Evolutionary conservation across 1,140 invertebrate genomes (phyloP).

Genomic region (Trichonephila clavipes): DNA sequence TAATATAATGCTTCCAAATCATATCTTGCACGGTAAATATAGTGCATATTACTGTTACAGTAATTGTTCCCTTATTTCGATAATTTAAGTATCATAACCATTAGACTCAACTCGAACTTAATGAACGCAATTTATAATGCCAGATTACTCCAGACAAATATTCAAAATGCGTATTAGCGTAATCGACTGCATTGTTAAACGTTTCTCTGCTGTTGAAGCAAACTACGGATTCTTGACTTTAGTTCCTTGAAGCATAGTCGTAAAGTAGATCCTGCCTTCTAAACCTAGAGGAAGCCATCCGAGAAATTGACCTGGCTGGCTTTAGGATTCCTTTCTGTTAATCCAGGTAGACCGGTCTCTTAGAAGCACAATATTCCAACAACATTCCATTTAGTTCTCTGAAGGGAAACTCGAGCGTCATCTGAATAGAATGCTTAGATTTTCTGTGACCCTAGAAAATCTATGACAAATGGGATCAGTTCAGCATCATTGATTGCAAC

Average conservation of each 20-base stretch:
- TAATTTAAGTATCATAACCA: too few relatives aligned
- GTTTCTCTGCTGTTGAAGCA: neutral
- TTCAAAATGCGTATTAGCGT: too few relatives aligned
- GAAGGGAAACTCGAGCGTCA: neutral
- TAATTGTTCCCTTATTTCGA: too few relatives aligned
- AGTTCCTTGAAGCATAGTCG: neutral
- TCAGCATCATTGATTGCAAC: neutral
- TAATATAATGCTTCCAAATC: too few relatives aligned
- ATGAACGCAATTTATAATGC: too few relatives aligned
- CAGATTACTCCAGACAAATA: too few relatives aligned
- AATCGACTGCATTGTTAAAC: too few relatives aligned
- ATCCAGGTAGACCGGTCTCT: neutral
- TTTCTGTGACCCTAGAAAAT: neutral
- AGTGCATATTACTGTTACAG: too few relatives aligned
- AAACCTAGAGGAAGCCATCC: neutral
- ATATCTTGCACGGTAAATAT: too few relatives aligned
- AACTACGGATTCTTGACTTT: neutral
- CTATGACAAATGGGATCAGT: slow-evolving; percentile 20
- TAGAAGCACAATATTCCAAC: neutral
- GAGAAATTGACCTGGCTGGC: neutral
- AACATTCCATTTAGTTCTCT: neutral
- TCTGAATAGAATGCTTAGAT: neutral
- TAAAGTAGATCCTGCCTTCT: neutral
- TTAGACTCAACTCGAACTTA: too few relatives aligned
- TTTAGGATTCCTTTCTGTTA: neutral